These are phyloP conservation scores for Tachina grossa DNA, from an alignment of 2,888 invertebrate species.

Conservation along the genomic window DNA sequence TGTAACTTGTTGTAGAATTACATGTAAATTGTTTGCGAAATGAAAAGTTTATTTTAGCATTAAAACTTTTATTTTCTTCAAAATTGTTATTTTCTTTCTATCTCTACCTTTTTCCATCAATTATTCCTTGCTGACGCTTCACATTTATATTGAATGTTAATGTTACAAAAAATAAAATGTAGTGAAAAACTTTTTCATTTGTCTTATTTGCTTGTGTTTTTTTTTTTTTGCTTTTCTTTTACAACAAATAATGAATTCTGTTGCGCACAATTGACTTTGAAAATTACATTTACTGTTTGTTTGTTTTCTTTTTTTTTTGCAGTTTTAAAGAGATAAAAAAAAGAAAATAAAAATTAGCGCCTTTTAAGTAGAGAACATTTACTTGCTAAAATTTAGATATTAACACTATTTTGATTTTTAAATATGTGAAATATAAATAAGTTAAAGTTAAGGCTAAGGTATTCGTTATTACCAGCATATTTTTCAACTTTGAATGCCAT, in stretches of 20 bases:
- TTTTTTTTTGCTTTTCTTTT: too few species aligned
- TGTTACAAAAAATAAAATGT: background rate
- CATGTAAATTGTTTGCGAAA: background rate
- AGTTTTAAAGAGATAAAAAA: background rate
- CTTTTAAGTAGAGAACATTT: too few species aligned
- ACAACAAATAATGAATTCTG: slow-evolving; percentile 50
- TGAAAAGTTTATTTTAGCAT: background rate
- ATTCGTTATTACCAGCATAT: rapidly evolving
- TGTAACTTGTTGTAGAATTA: too few species aligned
- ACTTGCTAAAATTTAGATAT: too few species aligned
- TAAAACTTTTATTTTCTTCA: background rate
- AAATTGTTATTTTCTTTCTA: background rate
- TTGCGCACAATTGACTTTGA: slow-evolving; percentile 59
- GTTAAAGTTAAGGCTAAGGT: too few species aligned
- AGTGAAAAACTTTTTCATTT: slow-evolving; percentile 25
- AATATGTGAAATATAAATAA: too few species aligned
- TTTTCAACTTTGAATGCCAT: too few species aligned
- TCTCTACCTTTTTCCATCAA: background rate
- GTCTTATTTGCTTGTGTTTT: background rate
- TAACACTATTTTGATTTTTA: too few species aligned
- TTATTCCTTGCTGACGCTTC: background rate
- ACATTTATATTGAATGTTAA: slow-evolving; percentile 2
- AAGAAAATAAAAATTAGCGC: background rate
- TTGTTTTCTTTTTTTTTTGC: background rate
- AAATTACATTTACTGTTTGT: slow-evolving; percentile 59